A percentile compares a stretch with the other conserved stretches of the same genome.
Evolutionary conservation across 64 coral and sea anemone species (phyloP).

Genomic region (Acropora tenuis): DNA sequence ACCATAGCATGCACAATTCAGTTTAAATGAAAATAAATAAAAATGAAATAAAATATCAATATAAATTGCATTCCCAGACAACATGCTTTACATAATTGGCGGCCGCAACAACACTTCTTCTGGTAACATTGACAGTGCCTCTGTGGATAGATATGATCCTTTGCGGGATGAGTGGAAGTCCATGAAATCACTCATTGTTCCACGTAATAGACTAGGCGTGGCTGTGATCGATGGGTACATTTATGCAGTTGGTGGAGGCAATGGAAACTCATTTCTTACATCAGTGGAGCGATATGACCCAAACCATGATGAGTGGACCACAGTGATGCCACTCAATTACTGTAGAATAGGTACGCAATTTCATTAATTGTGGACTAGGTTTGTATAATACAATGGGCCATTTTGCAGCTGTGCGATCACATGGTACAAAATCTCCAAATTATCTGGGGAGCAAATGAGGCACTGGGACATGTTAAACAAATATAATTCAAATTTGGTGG

Average conservation of each 20-base stretch:
- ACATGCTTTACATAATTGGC: constrained; percentile 83
- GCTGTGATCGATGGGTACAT: constrained; percentile 54
- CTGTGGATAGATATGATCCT: constrained; percentile 76
- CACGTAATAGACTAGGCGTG: constrained; percentile 77
- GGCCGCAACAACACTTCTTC: constrained; percentile 73
- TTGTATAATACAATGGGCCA: no score
- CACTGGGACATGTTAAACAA: no score
- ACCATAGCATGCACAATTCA: no score
- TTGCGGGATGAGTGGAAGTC: constrained; percentile 63
- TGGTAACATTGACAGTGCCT: constrained; percentile 72
- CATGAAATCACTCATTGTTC: constrained; percentile 62
- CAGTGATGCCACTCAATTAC: constrained; percentile 57
- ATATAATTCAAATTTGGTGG: no score
- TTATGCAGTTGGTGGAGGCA: constrained; percentile 83
- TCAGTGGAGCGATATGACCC: constrained; percentile 72
- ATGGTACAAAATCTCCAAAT: no score
- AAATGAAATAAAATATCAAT: not conserved
- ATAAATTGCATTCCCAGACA: constrained; percentile 29
- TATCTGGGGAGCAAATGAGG: no score
- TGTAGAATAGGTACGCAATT: constrained; percentile 60
- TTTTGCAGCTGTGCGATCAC: no score
- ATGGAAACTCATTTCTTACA: constrained; percentile 59
- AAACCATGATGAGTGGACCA: constrained; percentile 65
- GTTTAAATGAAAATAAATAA: no score
- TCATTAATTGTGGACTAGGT: not conserved